Evolutionary conservation across 2,888 invertebrate species (phyloP), one percentile per base, ranked within the genome.

Genomic region (Nebria salina): DNA sequence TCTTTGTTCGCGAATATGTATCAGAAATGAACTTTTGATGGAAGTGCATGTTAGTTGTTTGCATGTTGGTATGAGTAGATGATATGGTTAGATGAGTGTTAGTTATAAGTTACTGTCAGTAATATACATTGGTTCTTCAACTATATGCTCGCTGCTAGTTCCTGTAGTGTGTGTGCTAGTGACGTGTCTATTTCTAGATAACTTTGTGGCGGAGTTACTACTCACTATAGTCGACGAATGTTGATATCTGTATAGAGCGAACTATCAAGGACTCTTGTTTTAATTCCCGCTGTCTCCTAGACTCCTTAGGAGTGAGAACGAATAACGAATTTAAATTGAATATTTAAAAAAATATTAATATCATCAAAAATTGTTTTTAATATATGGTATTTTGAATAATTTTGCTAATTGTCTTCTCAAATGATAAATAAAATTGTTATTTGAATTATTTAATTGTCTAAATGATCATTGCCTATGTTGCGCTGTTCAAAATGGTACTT

Each of bases 121-220:
- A 54, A 54, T 54, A 54, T 54, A 8, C 54, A 54, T 54, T 8
- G 54, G 54, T 54, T 54, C 54, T 54, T 54, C 54, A 54, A 54
- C 54, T 8, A 5, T 13, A 34, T 8, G 6, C 54, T 54, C 54
- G 54, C 54, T 54, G 54, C 54, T 54, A 2, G 54, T 13, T 54
- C 54, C 54, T 54, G 54, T 54, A 54, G 54, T 54, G 2, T n/a
- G 20, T 70, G 26, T 70, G 70, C n/a, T 70, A 15, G 70, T 70
- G 70, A 25, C 25, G 20, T 70, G 25, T 25, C 1, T 70, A 26
- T 34, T 70, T 70, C 70, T 13, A 70, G 70, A 70, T 70, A 70
- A 70, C 70, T 70, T 70, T 70, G 70, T 70, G 34, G 20, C 13
- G 70, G 70, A 70, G 70, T 70, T 70, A 70, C 70, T 70, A 54